Conservation (phyloP, 2,113 vertebrate genomes). For the Petromus typicus region DNA sequence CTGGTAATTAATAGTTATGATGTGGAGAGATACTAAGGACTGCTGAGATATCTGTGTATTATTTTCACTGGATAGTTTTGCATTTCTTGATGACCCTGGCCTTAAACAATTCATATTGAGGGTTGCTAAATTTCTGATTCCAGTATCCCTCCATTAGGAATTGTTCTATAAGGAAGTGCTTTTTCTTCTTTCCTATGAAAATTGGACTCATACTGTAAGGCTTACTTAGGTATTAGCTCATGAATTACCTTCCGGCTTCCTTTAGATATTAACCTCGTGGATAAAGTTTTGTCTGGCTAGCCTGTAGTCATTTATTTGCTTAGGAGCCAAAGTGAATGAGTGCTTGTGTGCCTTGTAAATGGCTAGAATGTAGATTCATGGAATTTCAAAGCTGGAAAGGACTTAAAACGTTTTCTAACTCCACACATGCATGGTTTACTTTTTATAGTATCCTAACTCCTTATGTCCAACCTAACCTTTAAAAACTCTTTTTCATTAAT, state of each 20-base stretch:
- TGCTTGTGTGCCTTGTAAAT: not conserved
- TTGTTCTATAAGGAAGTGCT: not conserved
- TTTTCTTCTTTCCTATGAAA: not conserved
- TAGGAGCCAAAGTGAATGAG: not conserved
- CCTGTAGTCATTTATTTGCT: not conserved
- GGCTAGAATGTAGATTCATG: not conserved
- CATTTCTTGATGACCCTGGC: not conserved
- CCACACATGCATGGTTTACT: not conserved
- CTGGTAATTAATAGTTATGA: constrained; percentile 21
- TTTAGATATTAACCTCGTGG: not conserved
- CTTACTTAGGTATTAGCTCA: not conserved
- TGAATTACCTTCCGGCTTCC: not conserved
- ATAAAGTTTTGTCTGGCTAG: not conserved
- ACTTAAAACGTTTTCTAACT: not conserved
- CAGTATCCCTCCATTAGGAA: not conserved
- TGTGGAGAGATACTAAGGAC: not conserved
- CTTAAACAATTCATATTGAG: not conserved
- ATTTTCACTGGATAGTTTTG: constrained; percentile 12
- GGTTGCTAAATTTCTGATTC: constrained; percentile 10
- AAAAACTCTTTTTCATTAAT: not conserved
- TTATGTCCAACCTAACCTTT: not conserved
- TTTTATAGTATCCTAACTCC: not conserved
- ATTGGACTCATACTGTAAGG: not conserved
- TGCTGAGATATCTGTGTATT: not conserved
- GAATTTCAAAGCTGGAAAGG: not conserved